These are phyloP conservation scores for Chiridota heheva DNA, from an alignment of 35 echinoderm and acorn worm species.

Conservation along the genomic window DNA sequence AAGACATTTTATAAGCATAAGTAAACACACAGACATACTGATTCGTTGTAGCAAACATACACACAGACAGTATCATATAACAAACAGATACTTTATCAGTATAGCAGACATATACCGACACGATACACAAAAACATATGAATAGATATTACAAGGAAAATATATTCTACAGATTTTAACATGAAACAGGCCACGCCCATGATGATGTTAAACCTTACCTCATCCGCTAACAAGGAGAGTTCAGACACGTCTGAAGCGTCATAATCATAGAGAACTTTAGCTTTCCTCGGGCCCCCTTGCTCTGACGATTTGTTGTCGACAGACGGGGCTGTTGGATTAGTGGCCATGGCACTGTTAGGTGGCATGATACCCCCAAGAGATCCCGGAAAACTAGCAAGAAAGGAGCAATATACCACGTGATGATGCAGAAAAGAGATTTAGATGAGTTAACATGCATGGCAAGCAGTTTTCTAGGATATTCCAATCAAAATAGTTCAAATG, in stretches of 20 bases:
- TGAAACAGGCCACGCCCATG: neutral
- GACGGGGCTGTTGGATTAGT: constrained; percentile 36
- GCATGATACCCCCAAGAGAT: constrained; percentile 70
- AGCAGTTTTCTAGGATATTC: no score
- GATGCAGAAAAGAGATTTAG: no score
- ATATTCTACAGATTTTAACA: neutral
- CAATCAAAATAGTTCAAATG: no score
- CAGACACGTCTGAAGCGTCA: constrained; percentile 85
- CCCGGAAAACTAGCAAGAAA: constrained; percentile 72
- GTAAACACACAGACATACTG: neutral
- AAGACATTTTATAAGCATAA: no score
- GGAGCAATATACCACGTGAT: constrained; percentile 30
- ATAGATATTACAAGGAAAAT: neutral
- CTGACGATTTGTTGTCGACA: constrained; percentile 36
- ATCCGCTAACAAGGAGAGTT: constrained; percentile 94
- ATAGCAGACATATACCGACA: neutral
- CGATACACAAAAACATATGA: neutral
- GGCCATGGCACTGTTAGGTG: constrained; percentile 49
- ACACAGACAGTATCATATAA: neutral
- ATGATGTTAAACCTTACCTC: constrained; percentile 66
- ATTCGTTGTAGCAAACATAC: neutral
- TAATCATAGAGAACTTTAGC: constrained; percentile 99
- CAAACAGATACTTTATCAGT: neutral
- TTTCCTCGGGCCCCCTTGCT: constrained; percentile 65
- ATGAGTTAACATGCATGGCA: no score